A percentile compares a stretch with the other conserved stretches of the same genome.
phyloP scores from a whole-genome alignment of 2,797 vertebrate species.

The Myotis pilosus region DNA sequence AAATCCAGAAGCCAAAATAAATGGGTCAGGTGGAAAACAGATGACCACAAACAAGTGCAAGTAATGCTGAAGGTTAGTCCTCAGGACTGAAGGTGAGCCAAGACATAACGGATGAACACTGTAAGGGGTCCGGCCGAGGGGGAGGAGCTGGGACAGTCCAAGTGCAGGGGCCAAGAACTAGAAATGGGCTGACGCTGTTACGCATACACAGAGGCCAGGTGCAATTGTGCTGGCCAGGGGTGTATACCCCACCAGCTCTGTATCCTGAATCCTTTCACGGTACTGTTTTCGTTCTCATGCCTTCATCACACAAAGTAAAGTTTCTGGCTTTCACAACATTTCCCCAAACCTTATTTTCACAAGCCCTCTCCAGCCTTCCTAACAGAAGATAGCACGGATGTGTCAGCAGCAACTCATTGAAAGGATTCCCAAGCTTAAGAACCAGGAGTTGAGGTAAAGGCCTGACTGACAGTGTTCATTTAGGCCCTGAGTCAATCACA shows the following conservation, averaged over 20 bases:
- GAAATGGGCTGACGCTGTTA: background rate
- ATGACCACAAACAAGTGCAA: constrained; percentile 1
- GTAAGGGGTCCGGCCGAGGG: background rate
- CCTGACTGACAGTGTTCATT: background rate
- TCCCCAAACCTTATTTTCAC: background rate
- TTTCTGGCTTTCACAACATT: background rate
- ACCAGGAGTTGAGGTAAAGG: background rate
- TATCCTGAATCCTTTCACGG: background rate
- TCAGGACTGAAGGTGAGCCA: constrained; percentile 42
- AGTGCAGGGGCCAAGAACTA: background rate
- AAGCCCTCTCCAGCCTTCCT: background rate
- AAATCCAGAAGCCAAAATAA: constrained; percentile 55
- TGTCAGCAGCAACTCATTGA: background rate
- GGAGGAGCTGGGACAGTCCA: background rate
- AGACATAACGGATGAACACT: background rate
- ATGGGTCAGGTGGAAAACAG: constrained; percentile 52
- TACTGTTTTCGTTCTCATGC: background rate
- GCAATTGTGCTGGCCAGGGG: background rate
- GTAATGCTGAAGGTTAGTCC: constrained; percentile 34
- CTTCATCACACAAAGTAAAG: background rate
- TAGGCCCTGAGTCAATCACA: background rate
- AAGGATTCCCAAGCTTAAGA: background rate
- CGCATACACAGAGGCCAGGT: background rate
- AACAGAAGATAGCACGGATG: background rate
- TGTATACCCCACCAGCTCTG: background rate